These are phyloP conservation scores for Pterocles gutturalis DNA, from an alignment of 2,113 vertebrate genomes.

Conservation along the genomic window DNA sequence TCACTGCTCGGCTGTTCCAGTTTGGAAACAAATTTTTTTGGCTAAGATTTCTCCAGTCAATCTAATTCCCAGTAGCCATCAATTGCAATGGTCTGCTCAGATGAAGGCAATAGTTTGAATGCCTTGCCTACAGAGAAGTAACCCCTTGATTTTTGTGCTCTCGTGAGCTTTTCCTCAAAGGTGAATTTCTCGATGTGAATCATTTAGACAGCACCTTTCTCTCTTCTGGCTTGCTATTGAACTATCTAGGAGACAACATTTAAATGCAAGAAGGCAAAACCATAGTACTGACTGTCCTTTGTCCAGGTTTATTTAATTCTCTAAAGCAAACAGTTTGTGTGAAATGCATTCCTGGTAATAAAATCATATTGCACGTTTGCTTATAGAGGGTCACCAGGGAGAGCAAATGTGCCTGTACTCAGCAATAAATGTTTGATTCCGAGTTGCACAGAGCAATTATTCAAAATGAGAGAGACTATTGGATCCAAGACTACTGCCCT, in stretches of 20 bases:
- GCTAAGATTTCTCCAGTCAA: background rate
- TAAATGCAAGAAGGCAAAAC: conserved; percentile 59
- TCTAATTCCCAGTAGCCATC: background rate
- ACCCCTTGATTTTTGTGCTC: background rate
- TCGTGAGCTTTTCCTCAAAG: background rate
- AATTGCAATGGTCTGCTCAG: background rate
- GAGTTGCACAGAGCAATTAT: conserved; percentile 54
- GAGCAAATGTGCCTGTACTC: conserved; percentile 36
- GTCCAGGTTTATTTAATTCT: conserved; percentile 61
- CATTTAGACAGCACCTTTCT: background rate
- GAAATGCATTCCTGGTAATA: conserved; percentile 50
- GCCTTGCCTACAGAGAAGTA: background rate
- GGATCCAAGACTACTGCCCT: conserved; percentile 35
- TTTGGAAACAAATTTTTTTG: conserved; percentile 14
- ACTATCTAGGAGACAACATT: conserved; percentile 27
- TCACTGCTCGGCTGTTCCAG: background rate
- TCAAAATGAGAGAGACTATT: conserved; percentile 50
- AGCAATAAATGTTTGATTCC: conserved; percentile 61
- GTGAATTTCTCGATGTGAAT: background rate
- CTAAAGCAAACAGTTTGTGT: conserved; percentile 60
- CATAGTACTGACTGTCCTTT: conserved; percentile 48
- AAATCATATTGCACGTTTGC: conserved; percentile 50
- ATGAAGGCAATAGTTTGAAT: background rate
- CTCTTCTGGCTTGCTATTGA: background rate
- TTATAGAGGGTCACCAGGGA: conserved; percentile 42